Evolutionary conservation across 2,113 vertebrate species (phyloP).

Genomic region (Cryptoleucopteryx plumbea): DNA sequence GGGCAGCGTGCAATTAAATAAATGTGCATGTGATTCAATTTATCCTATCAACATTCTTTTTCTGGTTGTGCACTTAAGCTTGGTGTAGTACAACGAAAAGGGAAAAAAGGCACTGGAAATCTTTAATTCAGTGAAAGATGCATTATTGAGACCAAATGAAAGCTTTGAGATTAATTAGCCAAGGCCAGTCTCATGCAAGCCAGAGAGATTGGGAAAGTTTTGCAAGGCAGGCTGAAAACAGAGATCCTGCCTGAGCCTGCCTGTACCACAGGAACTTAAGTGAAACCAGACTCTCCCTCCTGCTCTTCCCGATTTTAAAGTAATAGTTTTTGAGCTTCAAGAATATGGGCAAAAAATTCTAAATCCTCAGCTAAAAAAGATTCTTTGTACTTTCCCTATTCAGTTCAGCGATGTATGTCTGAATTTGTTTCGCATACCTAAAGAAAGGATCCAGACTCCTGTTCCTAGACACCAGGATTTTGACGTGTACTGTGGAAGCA

Average conservation of each 20-base stretch:
- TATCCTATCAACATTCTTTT: conserved; percentile 18
- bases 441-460: neutral
- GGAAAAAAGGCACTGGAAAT: neutral
- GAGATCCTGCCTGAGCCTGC: neutral
- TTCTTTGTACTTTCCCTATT: neutral
- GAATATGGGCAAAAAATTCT: neutral
- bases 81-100: neutral
- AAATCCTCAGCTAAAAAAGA: neutral
- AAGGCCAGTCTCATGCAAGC: neutral
- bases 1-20: neutral
- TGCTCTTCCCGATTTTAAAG: neutral
- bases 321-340: neutral
- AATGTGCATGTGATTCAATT: neutral
- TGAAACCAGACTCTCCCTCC: conserved; percentile 17
- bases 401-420: neutral
- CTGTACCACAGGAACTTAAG: neutral
- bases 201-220: neutral
- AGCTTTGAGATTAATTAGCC: conserved; percentile 17
- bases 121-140: conserved; percentile 31
- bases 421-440: neutral
- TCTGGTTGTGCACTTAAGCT: neutral
- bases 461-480: neutral
- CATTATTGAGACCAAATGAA: neutral
- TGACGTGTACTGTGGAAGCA: neutral
- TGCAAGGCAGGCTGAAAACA: conserved; percentile 3